Evolutionary conservation across 2,797 vertebrate species (phyloP), one percentile per base, ranked within the genome.

Genomic region (Ambastaia sidthimunki): DNA sequence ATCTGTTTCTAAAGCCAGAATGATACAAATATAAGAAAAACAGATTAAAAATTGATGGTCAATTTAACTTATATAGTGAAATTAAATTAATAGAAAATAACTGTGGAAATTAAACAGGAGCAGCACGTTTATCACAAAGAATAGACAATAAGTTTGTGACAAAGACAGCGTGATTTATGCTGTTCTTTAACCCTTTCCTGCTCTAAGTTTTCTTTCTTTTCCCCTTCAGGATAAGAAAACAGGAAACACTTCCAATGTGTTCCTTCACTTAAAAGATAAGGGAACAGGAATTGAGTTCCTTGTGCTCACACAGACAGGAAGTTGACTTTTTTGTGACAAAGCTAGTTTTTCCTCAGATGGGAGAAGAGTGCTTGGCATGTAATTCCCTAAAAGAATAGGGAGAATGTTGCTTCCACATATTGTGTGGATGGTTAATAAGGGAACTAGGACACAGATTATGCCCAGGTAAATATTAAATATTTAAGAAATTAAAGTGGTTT

Each of bases 221-320:
- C 48, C 5, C 19, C 88, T 89, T 82, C 87, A 90, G 89, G 85
- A 83, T 28, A 60, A 25, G 76, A 85, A 76, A 86, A 92, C 91
- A 88, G 93, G 92, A 92, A 90, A 31, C 50, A 80, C 34, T 87
- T 76, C 92, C 93, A 93, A 93, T 94, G 90, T 91, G 92, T 85
- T 83, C 71, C 80, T 86, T 74, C 81, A 41, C 60, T 74, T 76
- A 83, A 82, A 81, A 90, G 92, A 94, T 93, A 93, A 93, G 80
- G 28, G 23, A 85, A 82, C 90, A 91, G 92, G 92, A 94, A 94
- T 88, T 82, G 87, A 83, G 84, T 54, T 87, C 66, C 84, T 89
- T 77, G 47, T 37, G 62, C 86, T 81, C 91, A 91, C 87, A 90
- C 89, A 88, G 89, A 90, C 90, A 90, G 94, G 93, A 93, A 92